Conservation (phyloP, 2,888 invertebrate genomes). For the Limnephilus marmoratus region DNA sequence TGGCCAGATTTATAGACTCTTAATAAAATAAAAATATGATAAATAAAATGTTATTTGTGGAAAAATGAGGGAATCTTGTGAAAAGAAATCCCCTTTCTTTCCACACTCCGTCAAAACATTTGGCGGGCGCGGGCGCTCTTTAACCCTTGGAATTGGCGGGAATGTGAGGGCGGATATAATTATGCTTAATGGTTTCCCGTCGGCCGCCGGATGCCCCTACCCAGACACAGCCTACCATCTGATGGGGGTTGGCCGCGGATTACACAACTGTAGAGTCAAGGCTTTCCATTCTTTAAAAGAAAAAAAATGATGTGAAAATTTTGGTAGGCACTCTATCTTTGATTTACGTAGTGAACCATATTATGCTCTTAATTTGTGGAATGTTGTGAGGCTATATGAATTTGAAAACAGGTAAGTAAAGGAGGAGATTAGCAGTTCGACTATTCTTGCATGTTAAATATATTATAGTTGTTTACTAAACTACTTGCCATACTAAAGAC, state of each 20-base stretch:
- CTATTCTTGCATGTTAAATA: too few relatives aligned
- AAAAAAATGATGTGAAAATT: too few relatives aligned
- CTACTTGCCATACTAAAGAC: too few relatives aligned
- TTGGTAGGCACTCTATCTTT: too few relatives aligned
- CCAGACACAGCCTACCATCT: slow-evolving; percentile 35
- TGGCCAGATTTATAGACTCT: neutral
- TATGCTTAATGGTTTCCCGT: slow-evolving; percentile 56
- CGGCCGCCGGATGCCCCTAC: slow-evolving; percentile 44
- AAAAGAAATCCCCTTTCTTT: neutral
- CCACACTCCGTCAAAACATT: slow-evolving; percentile 29
- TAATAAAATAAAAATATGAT: neutral
- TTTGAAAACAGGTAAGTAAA: too few relatives aligned
- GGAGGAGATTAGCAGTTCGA: too few relatives aligned
- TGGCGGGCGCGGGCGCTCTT: slow-evolving; percentile 9
- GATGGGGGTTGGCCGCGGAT: slow-evolving; percentile 16
- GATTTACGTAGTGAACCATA: too few relatives aligned
- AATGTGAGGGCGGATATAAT: slow-evolving; percentile 54
- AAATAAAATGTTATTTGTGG: neutral
- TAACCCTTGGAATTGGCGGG: slow-evolving; percentile 31
- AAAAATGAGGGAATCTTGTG: neutral
- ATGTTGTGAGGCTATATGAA: too few relatives aligned
- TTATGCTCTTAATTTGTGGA: too few relatives aligned
- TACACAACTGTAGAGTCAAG: neutral
- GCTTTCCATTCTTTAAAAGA: too few relatives aligned
- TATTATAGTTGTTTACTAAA: too few relatives aligned